Base-by-base conservation (phyloP, 2,113 vertebrate genomes). In the Corydoras sp. region DNA sequence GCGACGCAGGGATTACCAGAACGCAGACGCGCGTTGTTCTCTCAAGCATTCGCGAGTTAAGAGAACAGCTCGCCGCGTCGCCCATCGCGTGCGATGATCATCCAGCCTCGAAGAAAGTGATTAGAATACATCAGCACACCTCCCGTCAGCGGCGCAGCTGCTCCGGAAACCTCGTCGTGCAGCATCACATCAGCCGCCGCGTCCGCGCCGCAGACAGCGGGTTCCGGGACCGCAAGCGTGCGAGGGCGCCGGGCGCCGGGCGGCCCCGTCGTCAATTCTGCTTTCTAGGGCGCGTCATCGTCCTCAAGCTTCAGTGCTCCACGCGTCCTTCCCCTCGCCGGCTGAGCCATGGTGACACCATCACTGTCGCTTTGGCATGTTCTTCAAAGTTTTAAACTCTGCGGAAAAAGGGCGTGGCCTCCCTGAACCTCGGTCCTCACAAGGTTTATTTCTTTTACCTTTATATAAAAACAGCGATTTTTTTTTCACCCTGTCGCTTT, bases 41-140 rank as follows among this genome's bases (percentile, higher is more conserved):
- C 62, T 65, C 59, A 69, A 82, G 69, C 58, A 68, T 67, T 67
- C 73, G 72, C 68, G 58, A 51, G 78, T 71, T 73, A 72, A 78
- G 81, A 76, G 60, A 72, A 70, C 79, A 77, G 79, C 69, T 80
- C 75, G 61, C 69, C 70, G 24, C 62, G 76, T 69, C 80, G 75
- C 64, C 80, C 81, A 81, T 85, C 82, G 81, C 73, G 72, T 77
- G 62, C 66, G 15, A 71, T 77, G 77, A 82, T 82, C 75, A 80
- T 66, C 75, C 76, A 74, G 65, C 71, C 79, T 84, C 32, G 69
- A 75, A 72, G 15, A 65, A 80, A 85, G 74, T 79, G 76, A 82
- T 84, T 82, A 80, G 55, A 81, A 79, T 79, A 80, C 74, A 82
- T 81, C 77, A 80, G 76, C 65, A 76, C 79, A 81, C 79, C 73